Conservation (phyloP, 2,113 vertebrate species). For the Daboia siamensis region DNA sequence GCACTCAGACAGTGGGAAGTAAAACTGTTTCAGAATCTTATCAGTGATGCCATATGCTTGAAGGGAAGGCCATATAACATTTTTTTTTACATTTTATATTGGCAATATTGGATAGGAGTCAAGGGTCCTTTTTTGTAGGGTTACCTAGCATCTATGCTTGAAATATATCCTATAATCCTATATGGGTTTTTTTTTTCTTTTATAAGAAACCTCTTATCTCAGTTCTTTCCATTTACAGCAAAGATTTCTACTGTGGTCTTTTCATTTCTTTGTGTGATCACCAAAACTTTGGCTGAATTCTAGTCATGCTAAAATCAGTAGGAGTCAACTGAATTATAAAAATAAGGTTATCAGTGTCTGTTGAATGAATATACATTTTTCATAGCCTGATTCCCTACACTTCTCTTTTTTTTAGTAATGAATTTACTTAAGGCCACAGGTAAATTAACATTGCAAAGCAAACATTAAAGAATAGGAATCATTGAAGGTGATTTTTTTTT, state of each 20-base stretch:
- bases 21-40: neutral
- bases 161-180: neutral
- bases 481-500: neutral
- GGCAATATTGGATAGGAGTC: neutral
- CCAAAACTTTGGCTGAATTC: slow-evolving; percentile 18
- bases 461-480: slow-evolving; percentile 11
- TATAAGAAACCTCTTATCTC: slow-evolving; percentile 10
- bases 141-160: neutral
- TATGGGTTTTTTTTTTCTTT: neutral
- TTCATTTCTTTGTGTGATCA: neutral
- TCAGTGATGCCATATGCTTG: neutral
- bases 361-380: slow-evolving; percentile 21
- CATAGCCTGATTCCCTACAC: slow-evolving; percentile 39
- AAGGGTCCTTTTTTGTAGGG: neutral
- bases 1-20: neutral
- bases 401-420: slow-evolving; percentile 55
- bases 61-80: neutral
- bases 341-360: slow-evolving; percentile 38
- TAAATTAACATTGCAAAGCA: slow-evolving; percentile 49
- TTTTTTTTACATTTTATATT: neutral
- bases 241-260: neutral
- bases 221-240: neutral
- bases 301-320: slow-evolving; percentile 45
- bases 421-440: slow-evolving; percentile 57
- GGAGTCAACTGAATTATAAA: slow-evolving; percentile 20